A percentile compares a stretch with the other conserved stretches of the same genome.
phyloP scores from a whole-genome alignment of 2,113 vertebrate species.

The Amphilophus citrinellus region DNA sequence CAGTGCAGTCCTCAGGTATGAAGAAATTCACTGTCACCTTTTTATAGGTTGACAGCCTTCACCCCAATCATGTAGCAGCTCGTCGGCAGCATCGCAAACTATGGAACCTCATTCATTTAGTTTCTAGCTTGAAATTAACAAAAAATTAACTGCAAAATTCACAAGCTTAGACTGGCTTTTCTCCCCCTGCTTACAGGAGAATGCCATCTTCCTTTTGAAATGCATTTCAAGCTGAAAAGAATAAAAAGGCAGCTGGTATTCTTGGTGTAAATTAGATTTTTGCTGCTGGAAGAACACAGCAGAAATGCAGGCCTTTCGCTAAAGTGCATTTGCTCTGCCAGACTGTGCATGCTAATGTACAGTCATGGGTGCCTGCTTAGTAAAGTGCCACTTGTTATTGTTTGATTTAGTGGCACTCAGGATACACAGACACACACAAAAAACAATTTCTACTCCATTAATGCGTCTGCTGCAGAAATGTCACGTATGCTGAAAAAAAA shows the following conservation, averaged over 20 bases:
- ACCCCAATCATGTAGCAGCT: slow-evolving; percentile 11
- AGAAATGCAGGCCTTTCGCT: slow-evolving; percentile 7
- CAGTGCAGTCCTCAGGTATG: slow-evolving; percentile 3
- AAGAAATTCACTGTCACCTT: slow-evolving; percentile 15
- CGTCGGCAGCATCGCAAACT: background rate
- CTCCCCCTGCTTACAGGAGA: background rate
- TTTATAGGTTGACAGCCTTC: slow-evolving; percentile 18
- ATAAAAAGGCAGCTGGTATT: background rate
- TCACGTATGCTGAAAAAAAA: slow-evolving; percentile 62
- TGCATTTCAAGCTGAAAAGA: background rate
- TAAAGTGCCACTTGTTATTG: slow-evolving; percentile 42
- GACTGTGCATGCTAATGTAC: slow-evolving; percentile 45
- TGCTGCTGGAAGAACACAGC: background rate
- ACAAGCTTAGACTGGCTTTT: background rate
- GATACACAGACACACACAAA: slow-evolving; percentile 22
- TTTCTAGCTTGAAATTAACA: slow-evolving; percentile 1
- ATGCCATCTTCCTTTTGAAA: slow-evolving; percentile 10
- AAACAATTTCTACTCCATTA: slow-evolving; percentile 55
- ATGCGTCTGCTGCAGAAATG: slow-evolving; percentile 52
- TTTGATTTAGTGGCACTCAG: slow-evolving; percentile 50
- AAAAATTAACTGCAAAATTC: background rate
- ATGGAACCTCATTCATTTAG: background rate
- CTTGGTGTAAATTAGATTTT: slow-evolving; percentile 3
- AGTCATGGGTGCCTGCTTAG: slow-evolving; percentile 29
- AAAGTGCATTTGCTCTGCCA: slow-evolving; percentile 39